Conservation (phyloP, 2,113 vertebrate genomes). For the Philantomba maxwellii region DNA sequence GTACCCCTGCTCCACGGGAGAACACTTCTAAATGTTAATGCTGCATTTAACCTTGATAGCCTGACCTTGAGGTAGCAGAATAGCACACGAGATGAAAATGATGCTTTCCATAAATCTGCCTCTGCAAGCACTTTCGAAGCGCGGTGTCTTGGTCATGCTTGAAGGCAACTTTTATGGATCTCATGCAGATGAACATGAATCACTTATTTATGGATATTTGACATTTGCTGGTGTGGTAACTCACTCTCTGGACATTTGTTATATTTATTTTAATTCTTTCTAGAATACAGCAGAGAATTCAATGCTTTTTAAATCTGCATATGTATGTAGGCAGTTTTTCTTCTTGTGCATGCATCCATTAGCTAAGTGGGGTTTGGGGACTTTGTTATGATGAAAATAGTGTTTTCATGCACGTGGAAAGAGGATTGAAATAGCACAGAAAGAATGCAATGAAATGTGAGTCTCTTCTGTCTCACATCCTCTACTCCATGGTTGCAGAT, state of each 20-base stretch:
- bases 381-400: neutral
- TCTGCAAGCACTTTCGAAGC: neutral
- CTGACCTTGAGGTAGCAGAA: conserved; percentile 52
- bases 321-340: neutral
- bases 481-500: neutral
- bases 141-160: neutral
- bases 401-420: neutral
- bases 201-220: conserved; percentile 50
- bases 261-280: conserved; percentile 41
- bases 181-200: conserved; percentile 12
- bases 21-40: conserved; percentile 44
- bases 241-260: neutral
- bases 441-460: too few species aligned
- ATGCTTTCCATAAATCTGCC: conserved; percentile 2
- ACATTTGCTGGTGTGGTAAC: conserved; percentile 20
- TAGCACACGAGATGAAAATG: accelerated
- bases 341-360: neutral
- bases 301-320: neutral
- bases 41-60: conserved; percentile 57
- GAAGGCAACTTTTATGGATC: neutral
- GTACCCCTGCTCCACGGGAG: accelerated
- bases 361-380: neutral
- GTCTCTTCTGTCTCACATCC: neutral
- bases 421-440: neutral
- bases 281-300: neutral